A percentile compares a stretch with the other conserved stretches of the same genome.
Conservation (phyloP, 35 echinoderm and acorn worm genomes). For the Anneissia japonica region DNA sequence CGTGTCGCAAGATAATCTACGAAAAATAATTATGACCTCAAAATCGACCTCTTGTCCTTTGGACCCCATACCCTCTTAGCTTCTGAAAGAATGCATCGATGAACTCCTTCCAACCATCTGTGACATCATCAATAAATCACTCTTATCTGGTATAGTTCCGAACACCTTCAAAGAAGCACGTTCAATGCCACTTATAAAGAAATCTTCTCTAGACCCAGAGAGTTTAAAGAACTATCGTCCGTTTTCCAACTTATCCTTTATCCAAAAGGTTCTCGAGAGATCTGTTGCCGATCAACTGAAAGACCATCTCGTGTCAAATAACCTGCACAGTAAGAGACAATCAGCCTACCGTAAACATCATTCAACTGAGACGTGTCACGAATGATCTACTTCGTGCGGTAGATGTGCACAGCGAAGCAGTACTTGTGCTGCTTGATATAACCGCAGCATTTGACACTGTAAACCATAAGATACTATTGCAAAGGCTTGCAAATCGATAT, state of each 20-base stretch:
- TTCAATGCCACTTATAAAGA: background rate
- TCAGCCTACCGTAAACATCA: background rate
- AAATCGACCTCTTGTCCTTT: background rate
- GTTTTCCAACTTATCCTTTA: background rate
- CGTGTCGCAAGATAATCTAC: background rate
- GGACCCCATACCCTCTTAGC: background rate
- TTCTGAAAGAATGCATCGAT: slow-evolving; percentile 2
- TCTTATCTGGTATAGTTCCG: background rate
- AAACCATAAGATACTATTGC: background rate
- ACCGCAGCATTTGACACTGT: background rate
- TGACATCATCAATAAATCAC: background rate
- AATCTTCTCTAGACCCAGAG: background rate
- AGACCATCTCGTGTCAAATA: too few species aligned
- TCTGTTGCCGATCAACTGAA: too few species aligned
- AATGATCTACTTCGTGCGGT: too few species aligned
- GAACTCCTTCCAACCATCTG: background rate
- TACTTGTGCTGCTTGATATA: too few species aligned
- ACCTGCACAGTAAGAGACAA: background rate
- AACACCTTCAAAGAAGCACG: background rate
- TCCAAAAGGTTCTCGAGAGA: too few species aligned
- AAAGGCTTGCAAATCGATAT: slow-evolving; percentile 20
- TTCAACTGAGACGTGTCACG: background rate
- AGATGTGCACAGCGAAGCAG: background rate
- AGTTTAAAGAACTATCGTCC: background rate
- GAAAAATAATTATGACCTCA: slow-evolving; percentile 10